A percentile compares a stretch with the other conserved stretches of the same genome.
These are phyloP conservation scores for Dendronephthya gigantea DNA, from an alignment of 64 coral and sea anemone genomes.

Conservation along the genomic window DNA sequence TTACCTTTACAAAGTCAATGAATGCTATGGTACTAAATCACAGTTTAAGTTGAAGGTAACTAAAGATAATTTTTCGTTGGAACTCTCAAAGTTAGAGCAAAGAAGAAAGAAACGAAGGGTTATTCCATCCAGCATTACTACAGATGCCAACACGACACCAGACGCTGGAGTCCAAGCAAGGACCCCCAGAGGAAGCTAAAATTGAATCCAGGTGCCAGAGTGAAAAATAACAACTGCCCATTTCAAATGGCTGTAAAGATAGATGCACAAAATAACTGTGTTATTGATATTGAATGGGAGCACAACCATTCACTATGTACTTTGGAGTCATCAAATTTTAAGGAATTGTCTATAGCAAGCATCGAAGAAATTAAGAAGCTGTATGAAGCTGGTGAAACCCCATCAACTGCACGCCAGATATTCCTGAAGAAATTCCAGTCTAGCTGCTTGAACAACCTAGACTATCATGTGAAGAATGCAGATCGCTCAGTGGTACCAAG, in stretches of 20 bases:
- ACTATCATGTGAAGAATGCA: constrained; percentile 37
- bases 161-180: no score
- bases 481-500: background rate
- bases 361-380: background rate
- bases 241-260: background rate
- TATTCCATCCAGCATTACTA: constrained; percentile 44
- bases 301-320: background rate
- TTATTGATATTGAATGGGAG: no score
- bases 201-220: constrained; percentile 25
- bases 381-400: constrained; percentile 40
- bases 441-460: constrained; percentile 27
- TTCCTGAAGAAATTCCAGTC: constrained; percentile 34
- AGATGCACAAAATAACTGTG: no score
- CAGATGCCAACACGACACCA: constrained; percentile 4
- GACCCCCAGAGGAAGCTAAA: constrained; percentile 17
- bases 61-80: constrained; percentile 26
- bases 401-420: constrained; percentile 37
- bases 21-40: background rate
- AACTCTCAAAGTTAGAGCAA: constrained; percentile 43
- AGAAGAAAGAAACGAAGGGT: constrained; percentile 37
- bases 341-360: background rate
- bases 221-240: background rate
- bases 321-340: background rate
- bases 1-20: no score
- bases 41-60: no score